Conservation (phyloP, 2,797 vertebrate species). For the Bucorvus abyssinicus region DNA sequence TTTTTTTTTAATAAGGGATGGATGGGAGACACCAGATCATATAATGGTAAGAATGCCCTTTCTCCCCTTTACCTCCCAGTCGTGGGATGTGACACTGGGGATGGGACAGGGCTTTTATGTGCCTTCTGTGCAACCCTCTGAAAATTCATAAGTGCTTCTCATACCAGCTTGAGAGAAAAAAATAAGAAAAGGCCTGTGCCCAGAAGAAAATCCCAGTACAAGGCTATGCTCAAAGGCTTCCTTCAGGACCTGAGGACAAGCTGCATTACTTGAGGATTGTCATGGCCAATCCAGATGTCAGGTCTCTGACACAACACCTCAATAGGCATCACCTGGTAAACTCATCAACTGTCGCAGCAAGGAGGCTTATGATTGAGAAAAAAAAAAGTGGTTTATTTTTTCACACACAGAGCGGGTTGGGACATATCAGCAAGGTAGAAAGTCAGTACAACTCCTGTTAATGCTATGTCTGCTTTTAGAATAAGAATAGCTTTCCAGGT, state of each 20-base stretch:
- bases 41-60: background rate
- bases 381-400: background rate
- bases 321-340: background rate
- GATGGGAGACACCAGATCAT: background rate
- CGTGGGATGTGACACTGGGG: background rate
- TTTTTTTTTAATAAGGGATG: background rate
- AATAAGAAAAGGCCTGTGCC: background rate
- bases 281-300: background rate
- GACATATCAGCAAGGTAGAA: background rate
- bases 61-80: background rate
- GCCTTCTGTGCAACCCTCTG: background rate
- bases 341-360: background rate
- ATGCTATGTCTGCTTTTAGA: background rate
- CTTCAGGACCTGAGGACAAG: background rate
- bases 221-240: background rate
- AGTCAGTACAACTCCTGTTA: background rate
- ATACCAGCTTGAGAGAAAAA: background rate
- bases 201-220: background rate
- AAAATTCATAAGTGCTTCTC: background rate
- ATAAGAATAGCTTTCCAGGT: background rate
- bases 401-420: background rate
- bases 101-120: background rate
- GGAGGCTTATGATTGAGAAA: background rate
- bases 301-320: background rate
- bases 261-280: background rate